These are phyloP conservation scores for Bothrops jararaca DNA, from an alignment of 2,113 vertebrate genomes.

Conservation along the genomic window DNA sequence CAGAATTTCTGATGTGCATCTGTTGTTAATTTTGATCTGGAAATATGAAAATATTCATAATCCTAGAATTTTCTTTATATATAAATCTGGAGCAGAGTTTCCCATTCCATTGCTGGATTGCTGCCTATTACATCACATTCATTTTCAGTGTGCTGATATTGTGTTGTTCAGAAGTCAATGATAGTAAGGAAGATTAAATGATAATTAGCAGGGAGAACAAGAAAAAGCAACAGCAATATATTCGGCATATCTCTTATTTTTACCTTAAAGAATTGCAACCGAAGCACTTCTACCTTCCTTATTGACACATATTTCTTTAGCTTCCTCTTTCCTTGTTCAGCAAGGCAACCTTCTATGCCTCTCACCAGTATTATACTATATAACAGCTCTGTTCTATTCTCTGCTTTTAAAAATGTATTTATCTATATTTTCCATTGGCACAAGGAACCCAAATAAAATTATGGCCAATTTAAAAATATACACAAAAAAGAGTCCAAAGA, in stretches of 20 bases:
- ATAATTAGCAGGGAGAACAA: not conserved
- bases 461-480: not conserved
- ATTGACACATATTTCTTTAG: not conserved
- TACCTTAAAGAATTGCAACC: not conserved
- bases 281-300: not conserved
- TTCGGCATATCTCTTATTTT: not conserved
- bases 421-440: not conserved
- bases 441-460: not conserved
- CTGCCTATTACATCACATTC: not conserved
- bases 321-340: not conserved
- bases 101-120: not conserved
- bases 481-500: not conserved
- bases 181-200: not conserved
- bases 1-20: not conserved
- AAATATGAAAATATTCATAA: not conserved
- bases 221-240: not conserved
- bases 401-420: not conserved
- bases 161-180: not conserved
- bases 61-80: not conserved
- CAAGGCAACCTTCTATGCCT: not conserved
- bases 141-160: not conserved
- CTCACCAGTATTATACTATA: not conserved
- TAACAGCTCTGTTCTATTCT: not conserved
- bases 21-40: not conserved
- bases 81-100: not conserved